Evolutionary conservation across 2,888 invertebrate species (phyloP).

Genomic region (Drosophila limbata): DNA sequence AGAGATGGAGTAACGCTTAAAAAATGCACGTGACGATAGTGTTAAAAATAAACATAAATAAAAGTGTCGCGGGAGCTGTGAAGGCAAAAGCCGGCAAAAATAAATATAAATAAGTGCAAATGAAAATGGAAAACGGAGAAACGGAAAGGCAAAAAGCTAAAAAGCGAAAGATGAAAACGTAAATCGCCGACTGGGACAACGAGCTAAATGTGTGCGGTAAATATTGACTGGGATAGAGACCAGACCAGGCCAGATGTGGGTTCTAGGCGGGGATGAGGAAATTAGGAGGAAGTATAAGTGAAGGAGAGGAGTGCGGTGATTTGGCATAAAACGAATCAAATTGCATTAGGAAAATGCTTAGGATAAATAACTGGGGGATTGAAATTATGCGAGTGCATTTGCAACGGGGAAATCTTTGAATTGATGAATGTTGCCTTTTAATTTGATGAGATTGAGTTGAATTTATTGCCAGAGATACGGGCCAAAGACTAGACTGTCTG

Average conservation of each 20-base stretch:
- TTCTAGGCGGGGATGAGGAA: neutral
- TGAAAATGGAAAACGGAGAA: constrained; percentile 59
- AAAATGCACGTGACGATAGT: constrained; percentile 66
- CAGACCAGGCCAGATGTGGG: constrained; percentile 17
- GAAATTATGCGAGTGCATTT: constrained; percentile 32
- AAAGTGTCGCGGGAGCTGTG: constrained; percentile 35
- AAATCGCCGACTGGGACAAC: constrained; percentile 59
- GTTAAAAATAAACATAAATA: constrained; percentile 61
- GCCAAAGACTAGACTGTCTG: neutral
- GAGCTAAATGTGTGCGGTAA: constrained; percentile 73
- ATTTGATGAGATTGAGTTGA: constrained; percentile 8
- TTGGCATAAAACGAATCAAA: constrained; percentile 37
- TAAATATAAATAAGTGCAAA: constrained; percentile 77
- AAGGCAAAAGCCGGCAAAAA: constrained; percentile 49
- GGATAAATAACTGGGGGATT: constrained; percentile 39
- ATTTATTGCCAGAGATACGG: neutral
- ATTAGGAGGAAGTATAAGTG: too few species aligned
- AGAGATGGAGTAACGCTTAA: constrained; percentile 18
- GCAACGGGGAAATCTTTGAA: constrained; percentile 1
- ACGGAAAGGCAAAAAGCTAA: constrained; percentile 4
- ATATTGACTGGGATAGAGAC: constrained; percentile 58
- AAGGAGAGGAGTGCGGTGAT: constrained; percentile 6
- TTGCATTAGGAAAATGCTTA: constrained; percentile 43
- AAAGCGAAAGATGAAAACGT: constrained; percentile 66
- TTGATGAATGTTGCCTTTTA: constrained; percentile 9